Evolutionary conservation across 2,113 vertebrate species (phyloP).

Genomic region (Gymnogyps californianus): DNA sequence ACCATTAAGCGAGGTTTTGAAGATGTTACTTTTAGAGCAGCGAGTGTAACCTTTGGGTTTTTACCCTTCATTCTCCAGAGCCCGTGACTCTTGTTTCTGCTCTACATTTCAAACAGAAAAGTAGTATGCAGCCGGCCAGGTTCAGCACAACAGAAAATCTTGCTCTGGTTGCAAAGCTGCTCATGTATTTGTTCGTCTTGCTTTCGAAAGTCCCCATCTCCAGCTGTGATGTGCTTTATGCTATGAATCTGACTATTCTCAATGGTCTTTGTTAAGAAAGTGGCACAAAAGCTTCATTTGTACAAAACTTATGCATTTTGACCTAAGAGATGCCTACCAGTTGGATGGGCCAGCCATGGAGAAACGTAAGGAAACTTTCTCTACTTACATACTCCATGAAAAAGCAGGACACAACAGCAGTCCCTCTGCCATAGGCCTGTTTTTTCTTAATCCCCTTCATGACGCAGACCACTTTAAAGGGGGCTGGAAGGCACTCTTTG

Average conservation of each 20-base stretch:
- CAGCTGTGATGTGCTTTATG: not conserved
- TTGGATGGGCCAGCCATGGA: not conserved
- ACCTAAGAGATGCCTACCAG: not conserved
- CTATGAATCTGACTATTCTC: not conserved
- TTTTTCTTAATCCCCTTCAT: conserved; percentile 30
- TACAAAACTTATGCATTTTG: not conserved
- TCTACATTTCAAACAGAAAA: not conserved
- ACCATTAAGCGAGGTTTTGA: fast-evolving
- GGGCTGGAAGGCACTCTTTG: conserved; percentile 29
- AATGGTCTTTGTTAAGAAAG: not conserved
- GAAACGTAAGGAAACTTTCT: conserved; percentile 15
- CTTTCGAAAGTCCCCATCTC: not conserved
- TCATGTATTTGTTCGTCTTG: not conserved
- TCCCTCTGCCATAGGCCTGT: not conserved
- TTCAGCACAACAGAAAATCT: not conserved
- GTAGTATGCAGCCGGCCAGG: not conserved
- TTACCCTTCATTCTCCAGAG: not conserved
- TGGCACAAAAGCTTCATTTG: not conserved
- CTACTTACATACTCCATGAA: not conserved
- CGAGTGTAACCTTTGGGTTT: not conserved
- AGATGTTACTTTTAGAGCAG: not conserved
- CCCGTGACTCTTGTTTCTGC: not conserved
- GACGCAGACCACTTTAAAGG: conserved; percentile 25
- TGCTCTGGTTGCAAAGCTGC: not conserved
- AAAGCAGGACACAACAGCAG: not conserved